Percentiles rank a stretch among this genome's conserved stretches.
phyloP scores from a whole-genome alignment of 2,797 vertebrate genomes.

The Macropus fuliginosus region DNA sequence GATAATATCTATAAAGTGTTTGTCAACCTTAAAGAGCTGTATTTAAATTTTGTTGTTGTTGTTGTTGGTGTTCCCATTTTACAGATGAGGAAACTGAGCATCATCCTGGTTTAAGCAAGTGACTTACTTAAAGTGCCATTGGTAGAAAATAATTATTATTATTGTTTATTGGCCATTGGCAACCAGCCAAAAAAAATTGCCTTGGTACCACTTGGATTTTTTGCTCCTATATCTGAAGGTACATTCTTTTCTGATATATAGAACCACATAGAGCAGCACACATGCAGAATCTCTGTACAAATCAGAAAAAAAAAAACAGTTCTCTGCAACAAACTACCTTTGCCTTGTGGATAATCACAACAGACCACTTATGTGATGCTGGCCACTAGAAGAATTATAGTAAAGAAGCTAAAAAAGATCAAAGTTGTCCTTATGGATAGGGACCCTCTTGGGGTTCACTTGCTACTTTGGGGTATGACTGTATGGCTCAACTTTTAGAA shows the following conservation, averaged over 20 bases:
- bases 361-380: too few species aligned
- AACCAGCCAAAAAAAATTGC: not conserved
- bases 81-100: constrained; percentile 37
- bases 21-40: not conserved
- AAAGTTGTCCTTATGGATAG: not conserved
- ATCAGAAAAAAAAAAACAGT: not conserved
- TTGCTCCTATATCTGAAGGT: not conserved
- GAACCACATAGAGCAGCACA: not conserved
- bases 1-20: not conserved
- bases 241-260: not conserved
- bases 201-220: not conserved
- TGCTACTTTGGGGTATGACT: not conserved
- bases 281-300: not conserved
- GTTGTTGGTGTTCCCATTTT: not conserved
- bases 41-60: not conserved
- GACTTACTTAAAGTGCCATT: not conserved
- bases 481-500: not conserved
- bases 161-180: not conserved
- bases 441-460: too few species aligned
- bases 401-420: not conserved
- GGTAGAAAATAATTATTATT: not conserved
- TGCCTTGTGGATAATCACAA: not conserved
- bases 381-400: not conserved
- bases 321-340: constrained; percentile 28
- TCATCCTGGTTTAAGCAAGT: not conserved